A percentile compares a stretch with the other conserved stretches of the same genome.
These are phyloP conservation scores for Lepus oiostolus DNA, from an alignment of 2,797 vertebrate species.

Conservation along the genomic window DNA sequence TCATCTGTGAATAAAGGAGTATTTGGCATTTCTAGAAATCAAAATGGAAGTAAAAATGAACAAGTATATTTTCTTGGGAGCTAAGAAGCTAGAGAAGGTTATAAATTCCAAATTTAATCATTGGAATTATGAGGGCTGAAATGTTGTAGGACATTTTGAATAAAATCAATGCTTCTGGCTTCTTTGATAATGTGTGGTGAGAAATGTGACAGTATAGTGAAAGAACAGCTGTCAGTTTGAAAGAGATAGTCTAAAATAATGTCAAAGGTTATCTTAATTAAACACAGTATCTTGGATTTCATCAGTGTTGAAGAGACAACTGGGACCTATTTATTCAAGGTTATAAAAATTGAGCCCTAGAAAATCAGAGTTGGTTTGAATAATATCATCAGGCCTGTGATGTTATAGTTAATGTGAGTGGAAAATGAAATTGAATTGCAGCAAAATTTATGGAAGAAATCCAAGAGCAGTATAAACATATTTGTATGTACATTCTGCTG, in stretches of 20 bases:
- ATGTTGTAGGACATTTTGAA: conserved; percentile 4
- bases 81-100: background rate
- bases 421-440: conserved; percentile 2
- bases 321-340: conserved; percentile 30
- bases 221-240: conserved; percentile 25
- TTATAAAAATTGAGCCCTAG: conserved; percentile 61
- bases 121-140: conserved; percentile 5
- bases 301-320: conserved; percentile 38
- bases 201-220: background rate
- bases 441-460: background rate
- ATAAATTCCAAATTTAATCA: conserved; percentile 37
- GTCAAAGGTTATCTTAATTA: conserved; percentile 60
- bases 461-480: background rate
- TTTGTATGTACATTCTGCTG: background rate
- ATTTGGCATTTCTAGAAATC: conserved; percentile 25
- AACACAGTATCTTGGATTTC: conserved; percentile 42
- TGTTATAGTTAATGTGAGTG: background rate
- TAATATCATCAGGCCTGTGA: background rate
- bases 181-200: background rate
- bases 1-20: background rate
- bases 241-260: background rate
- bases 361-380: conserved; percentile 55
- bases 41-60: background rate
- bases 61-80: background rate
- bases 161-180: conserved; percentile 21